Conservation (phyloP, 2,113 vertebrate genomes). For the Podarcis cretensis region DNA sequence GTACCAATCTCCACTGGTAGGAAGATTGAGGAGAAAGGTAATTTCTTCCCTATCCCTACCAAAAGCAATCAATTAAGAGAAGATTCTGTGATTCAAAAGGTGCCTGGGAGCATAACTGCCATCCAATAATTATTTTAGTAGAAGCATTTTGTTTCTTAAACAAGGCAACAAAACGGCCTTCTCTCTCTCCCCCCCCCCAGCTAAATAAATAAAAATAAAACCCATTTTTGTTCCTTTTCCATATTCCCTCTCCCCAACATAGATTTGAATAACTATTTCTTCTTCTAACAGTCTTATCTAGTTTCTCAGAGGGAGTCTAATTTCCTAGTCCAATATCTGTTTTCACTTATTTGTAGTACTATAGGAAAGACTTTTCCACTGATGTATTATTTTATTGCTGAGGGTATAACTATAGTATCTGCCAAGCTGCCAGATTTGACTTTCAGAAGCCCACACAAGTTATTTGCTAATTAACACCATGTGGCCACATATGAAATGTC, state of each 20-base stretch:
- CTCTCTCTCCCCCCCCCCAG: no score
- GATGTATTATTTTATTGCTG: neutral
- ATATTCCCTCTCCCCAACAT: neutral
- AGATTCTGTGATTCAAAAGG: no score
- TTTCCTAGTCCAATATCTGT: neutral
- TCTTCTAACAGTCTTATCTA: neutral
- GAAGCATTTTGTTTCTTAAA: neutral
- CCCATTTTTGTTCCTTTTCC: neutral
- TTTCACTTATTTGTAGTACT: neutral
- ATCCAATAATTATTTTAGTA: accelerated
- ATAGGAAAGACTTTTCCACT: neutral
- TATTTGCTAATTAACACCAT: constrained; percentile 28
- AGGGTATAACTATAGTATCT: neutral
- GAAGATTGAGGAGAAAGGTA: no score
- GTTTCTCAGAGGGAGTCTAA: neutral
- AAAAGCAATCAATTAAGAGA: no score
- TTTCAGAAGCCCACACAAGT: neutral
- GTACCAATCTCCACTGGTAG: neutral
- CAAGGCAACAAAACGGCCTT: neutral
- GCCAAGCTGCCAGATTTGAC: constrained; percentile 21
- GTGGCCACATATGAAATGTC: constrained; percentile 2
- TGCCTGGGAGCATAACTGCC: neutral
- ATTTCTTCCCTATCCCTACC: no score
- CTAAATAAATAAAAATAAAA: neutral
- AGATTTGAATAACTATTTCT: neutral